These are phyloP conservation scores for Eulithis prunata DNA, from an alignment of 2,888 invertebrate genomes.

Conservation along the genomic window DNA sequence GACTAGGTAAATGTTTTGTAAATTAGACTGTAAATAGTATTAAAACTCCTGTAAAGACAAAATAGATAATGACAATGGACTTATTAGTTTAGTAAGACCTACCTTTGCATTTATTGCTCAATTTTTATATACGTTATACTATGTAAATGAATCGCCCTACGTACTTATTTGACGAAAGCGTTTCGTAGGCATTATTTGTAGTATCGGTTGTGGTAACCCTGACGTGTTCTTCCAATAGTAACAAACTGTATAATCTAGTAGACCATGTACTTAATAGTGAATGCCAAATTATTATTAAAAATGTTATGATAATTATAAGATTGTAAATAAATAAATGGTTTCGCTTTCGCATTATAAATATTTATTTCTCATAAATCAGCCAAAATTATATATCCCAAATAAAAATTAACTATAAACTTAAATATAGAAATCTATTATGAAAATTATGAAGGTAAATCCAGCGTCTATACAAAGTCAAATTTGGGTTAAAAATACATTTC, in stretches of 20 bases:
- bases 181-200: not conserved
- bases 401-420: constrained; percentile 78
- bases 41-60: not conserved
- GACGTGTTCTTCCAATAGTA: constrained; percentile 5
- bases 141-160: not conserved
- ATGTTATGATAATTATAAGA: constrained; percentile 32
- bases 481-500: constrained; percentile 34
- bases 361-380: constrained; percentile 78
- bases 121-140: not conserved
- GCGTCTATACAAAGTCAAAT: constrained; percentile 38
- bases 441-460: constrained; percentile 54
- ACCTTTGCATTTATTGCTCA: constrained; percentile 3
- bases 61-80: not conserved
- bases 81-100: not conserved
- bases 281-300: constrained; percentile 15
- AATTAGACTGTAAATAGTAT: not conserved
- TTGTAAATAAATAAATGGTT: constrained; percentile 52
- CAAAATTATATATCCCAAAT: constrained; percentile 79
- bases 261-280: not conserved
- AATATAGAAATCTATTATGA: constrained; percentile 59
- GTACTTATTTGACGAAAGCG: not conserved
- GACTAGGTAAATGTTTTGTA: not conserved
- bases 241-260: constrained; percentile 4
- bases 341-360: constrained; percentile 76
- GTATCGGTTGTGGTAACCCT: not conserved